Conservation (phyloP, 2,888 invertebrate genomes). For the Allolobophora icterica region DNA sequence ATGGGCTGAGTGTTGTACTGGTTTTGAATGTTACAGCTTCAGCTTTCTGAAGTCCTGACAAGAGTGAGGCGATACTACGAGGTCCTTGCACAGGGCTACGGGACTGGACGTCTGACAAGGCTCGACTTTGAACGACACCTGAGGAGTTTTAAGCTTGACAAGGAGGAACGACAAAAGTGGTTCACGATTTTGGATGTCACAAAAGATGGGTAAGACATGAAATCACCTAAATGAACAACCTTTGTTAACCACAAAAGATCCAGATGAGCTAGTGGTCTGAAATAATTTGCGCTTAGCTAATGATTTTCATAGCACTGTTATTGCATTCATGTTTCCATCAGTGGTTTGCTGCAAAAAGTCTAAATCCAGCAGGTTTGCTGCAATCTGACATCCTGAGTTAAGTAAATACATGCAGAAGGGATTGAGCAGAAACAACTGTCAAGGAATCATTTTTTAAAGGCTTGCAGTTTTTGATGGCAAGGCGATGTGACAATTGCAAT, state of each 20-base stretch:
- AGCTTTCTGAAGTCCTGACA: slow-evolving; percentile 95
- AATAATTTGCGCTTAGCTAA: background rate
- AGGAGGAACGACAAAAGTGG: slow-evolving; percentile 59
- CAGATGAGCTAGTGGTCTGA: background rate
- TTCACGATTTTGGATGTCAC: slow-evolving; percentile 62
- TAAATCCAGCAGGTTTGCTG: background rate
- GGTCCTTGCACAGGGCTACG: slow-evolving; percentile 72
- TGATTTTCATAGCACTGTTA: background rate
- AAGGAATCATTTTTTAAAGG: background rate
- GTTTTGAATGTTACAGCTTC: slow-evolving; percentile 75
- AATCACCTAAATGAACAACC: background rate
- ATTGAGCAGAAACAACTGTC: too few species aligned
- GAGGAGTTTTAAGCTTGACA: slow-evolving; percentile 55
- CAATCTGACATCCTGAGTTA: background rate
- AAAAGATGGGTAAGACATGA: slow-evolving; percentile 80
- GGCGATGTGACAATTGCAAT: background rate
- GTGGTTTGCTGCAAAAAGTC: background rate
- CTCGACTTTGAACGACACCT: slow-evolving; percentile 58
- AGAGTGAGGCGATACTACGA: slow-evolving; percentile 92
- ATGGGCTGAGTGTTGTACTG: background rate
- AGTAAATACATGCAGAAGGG: background rate
- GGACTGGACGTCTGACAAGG: slow-evolving; percentile 44
- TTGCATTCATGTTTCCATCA: background rate
- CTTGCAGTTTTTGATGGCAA: background rate
- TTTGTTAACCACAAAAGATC: background rate